Base-by-base conservation (phyloP, 2,888 invertebrate genomes). In the Leptodirus hochenwartii region DNA sequence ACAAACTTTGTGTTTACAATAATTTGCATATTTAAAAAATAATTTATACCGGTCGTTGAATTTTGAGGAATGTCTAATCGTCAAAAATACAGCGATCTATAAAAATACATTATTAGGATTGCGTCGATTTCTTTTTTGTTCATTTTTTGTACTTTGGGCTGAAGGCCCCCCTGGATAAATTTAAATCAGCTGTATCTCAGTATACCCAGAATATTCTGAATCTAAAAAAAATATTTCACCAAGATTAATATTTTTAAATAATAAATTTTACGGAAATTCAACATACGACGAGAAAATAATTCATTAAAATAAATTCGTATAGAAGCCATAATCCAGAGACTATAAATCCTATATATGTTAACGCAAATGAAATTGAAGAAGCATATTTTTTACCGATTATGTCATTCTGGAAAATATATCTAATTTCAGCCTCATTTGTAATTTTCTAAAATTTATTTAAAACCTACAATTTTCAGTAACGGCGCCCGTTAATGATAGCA, bases 301-400 rank as follows among this genome's bases (percentile, higher is more conserved):
- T 82, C 38, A 67, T 57, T 32, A 85, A 62, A 25, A 81, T 69
- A 39, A 77, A 59, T 9, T 84, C 87, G 51, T 88, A 88, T 1
- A 79, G 45, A 29, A 79, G 58, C 88, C 87, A 88, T 47, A 74
- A 65, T 37, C 67, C 62, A 14, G 77, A 67, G 9, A 90, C 84
- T 4, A 84, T 45, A 16, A 82, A 67, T 38, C 81, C 87, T 40
- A 80, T 75, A 17, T 82, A 55, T 44, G 88, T 87, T 34, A 93
- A 62, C 5, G 87, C 82, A 50, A 91, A 82, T 4, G 91, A 90
- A 54, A 95, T 62, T 20, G 74, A 71, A 36, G 78, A 82, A 0
- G 90, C 82, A 51, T 79, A 84, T 56, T 80, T 72, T 10, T 76
- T 77, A 45, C 59, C 61, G 17, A 93, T 69, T 31, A 93, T 77